Base-by-base conservation (phyloP, 2,888 invertebrate species). In the Pyrochroa serraticornis region DNA sequence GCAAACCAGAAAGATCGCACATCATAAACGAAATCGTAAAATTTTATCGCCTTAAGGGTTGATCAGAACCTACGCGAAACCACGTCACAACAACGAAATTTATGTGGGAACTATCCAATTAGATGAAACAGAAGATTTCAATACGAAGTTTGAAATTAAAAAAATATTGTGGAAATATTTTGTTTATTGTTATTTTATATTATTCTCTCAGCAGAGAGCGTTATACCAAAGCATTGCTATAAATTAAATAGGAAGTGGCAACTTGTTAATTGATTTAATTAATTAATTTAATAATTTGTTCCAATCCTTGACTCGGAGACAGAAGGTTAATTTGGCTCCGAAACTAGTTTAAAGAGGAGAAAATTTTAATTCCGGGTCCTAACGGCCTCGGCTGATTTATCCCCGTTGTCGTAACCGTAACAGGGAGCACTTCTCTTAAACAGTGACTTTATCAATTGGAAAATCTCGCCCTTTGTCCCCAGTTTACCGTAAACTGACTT, bases 401-500 rank as follows among this genome's bases (percentile, higher is more conserved):
- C 22, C 22, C 22, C 5, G 22, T 22, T 22, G 22, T 22, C 5
- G 22, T 5, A 30, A 38, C 31, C 31, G 12, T 38, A 22, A 22
- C 22, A 5, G 22, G 22, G 22, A 2, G 22, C 2, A 55, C 50
- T 55, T 51, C 63, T 61, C 57, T 55, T 52, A 63, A 64, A 58
- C 41, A 34, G 57, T 57, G 63, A 65, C 65, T 67, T 66, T 67
- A 67, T 66, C 67, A 62, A 48, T 62, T 45, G 39, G 53, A 61
- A 62, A 60, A 69, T 71, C 71, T 66, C 51, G 52, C 50, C 49
- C 53, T 64, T 66, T 60, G 61, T 61, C 35, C 32, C 55, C 46
- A 45, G 63, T 68, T 63, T 63, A 52, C 61, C 60, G 62, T 60
- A 68, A 69, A 68, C 61, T 71, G 70, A 72, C 72, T 71, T 70